phyloP scores from a whole-genome alignment of 1,140 invertebrate genomes.

The Eueides isabella region DNA sequence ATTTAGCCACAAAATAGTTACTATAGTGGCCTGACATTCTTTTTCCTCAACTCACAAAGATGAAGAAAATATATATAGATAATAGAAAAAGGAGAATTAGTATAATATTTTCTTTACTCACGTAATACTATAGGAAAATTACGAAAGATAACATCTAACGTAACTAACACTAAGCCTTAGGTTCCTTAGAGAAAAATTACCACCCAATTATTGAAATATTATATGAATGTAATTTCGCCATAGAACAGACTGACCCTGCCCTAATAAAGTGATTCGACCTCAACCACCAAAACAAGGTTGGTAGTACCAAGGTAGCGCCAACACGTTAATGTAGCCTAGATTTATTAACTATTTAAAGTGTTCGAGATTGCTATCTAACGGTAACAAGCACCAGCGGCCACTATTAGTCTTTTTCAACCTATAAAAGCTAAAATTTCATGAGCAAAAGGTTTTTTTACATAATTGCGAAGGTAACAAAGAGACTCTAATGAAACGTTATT shows the following conservation, averaged over 20 bases:
- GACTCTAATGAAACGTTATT: no score
- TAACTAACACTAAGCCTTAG: not conserved
- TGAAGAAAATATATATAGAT: no score
- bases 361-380: slow-evolving; percentile 4
- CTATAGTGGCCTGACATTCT: no score
- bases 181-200: not conserved
- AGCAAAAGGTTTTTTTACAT: not conserved
- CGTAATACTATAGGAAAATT: no score
- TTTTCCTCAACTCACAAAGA: no score
- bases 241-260: not conserved
- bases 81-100: no score
- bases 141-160: no score
- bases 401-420: not conserved
- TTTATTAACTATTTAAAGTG: slow-evolving; percentile 9
- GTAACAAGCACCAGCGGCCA: slow-evolving; percentile 1
- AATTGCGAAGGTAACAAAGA: no score
- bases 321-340: slow-evolving; percentile 11
- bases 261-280: slow-evolving; percentile 4
- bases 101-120: no score
- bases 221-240: not conserved
- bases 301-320: slow-evolving; percentile 5
- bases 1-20: no score
- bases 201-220: not conserved
- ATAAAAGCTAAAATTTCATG: not conserved
- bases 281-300: slow-evolving; percentile 9